Evolutionary conservation across 2,888 invertebrate species (phyloP).

Genomic region (Cryptus armator): DNA sequence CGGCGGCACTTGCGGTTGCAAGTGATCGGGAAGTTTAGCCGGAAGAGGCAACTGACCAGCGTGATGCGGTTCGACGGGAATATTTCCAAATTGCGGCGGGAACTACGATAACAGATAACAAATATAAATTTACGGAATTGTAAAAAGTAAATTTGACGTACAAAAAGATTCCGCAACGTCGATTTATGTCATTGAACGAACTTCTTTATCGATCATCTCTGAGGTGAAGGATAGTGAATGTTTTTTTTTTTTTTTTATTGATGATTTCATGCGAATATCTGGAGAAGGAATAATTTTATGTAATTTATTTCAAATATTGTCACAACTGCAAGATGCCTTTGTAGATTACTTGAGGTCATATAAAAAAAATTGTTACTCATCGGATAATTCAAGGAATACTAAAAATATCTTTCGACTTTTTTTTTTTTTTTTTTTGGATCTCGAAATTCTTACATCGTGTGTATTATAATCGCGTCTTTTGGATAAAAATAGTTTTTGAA

Average conservation of each 20-base stretch:
- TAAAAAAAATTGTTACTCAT: background rate
- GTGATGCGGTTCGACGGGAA: conserved; percentile 67
- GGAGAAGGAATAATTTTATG: background rate
- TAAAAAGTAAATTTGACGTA: background rate
- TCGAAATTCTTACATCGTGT: too few species aligned
- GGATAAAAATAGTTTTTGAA: too few species aligned
- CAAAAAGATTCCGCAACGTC: background rate
- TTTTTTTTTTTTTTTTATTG: background rate
- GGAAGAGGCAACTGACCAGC: conserved; percentile 67
- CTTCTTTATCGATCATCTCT: background rate
- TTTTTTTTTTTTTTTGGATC: background rate
- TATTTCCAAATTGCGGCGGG: conserved; percentile 72
- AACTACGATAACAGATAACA: conserved; percentile 71
- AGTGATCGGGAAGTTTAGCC: conserved; percentile 71
- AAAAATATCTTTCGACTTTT: background rate
- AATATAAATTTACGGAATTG: conserved; percentile 2
- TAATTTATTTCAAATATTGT: background rate
- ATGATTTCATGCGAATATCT: background rate
- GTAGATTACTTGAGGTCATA: background rate
- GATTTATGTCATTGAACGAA: background rate
- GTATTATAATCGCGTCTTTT: too few species aligned
- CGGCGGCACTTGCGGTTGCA: conserved; percentile 74
- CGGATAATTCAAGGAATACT: background rate
- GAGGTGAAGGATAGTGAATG: background rate
- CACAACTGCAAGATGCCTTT: background rate